A percentile compares a stretch with the other conserved stretches of the same genome.
phyloP scores from a whole-genome alignment of 64 coral and sea anemone genomes.

The Actinia equina region DNA sequence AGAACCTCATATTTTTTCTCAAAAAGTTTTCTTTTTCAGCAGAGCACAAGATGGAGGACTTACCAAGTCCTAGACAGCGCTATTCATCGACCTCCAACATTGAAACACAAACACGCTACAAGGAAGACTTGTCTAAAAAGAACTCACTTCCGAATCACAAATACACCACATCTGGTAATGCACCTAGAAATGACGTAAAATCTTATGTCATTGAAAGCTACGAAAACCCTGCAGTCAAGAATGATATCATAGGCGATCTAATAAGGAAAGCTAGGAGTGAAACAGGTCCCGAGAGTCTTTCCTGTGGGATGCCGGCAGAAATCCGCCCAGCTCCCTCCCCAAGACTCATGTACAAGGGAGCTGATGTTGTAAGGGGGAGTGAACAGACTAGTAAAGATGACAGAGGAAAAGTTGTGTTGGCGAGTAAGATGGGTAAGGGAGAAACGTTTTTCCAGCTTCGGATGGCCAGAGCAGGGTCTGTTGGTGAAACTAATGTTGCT shows the following conservation, averaged over 20 bases:
- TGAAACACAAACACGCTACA: background rate
- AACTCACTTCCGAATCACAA: constrained; percentile 15
- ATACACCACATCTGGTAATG: background rate
- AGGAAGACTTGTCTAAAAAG: constrained; percentile 22
- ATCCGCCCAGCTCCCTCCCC: background rate
- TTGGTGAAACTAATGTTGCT: background rate
- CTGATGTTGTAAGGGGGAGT: background rate
- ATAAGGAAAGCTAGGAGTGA: background rate
- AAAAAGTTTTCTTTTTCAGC: background rate
- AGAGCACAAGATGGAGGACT: background rate
- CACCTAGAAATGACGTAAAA: background rate
- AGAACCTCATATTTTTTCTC: too few species aligned
- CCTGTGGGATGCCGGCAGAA: background rate
- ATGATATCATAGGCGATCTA: background rate
- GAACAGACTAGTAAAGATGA: background rate
- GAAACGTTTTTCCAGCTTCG: background rate
- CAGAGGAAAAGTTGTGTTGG: background rate
- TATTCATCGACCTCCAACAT: constrained; percentile 22
- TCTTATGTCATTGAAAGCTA: background rate
- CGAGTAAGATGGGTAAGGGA: background rate
- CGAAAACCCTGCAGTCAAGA: constrained; percentile 4
- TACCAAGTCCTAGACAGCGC: constrained; percentile 1
- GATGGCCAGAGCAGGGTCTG: background rate
- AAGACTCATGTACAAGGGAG: background rate
- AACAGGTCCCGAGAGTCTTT: background rate